A percentile compares a stretch with the other conserved stretches of the same genome.
These are phyloP conservation scores for Acrobasis repandana DNA, from an alignment of 2,888 invertebrate species.

Conservation along the genomic window DNA sequence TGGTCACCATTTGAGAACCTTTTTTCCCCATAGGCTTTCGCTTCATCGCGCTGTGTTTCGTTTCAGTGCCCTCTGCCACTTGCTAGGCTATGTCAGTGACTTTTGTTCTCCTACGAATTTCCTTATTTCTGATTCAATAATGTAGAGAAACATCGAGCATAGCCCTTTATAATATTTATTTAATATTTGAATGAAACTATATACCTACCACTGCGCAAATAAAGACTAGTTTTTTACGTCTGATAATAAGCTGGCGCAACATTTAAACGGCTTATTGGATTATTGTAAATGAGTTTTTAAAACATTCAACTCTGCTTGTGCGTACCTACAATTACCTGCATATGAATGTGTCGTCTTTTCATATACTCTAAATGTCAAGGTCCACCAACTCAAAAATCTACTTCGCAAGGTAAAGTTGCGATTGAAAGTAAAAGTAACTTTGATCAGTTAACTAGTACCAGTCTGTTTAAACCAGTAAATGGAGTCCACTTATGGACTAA, in stretches of 20 bases:
- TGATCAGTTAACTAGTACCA: conserved; percentile 17
- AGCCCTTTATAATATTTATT: too few species aligned
- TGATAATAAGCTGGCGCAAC: conserved; percentile 30
- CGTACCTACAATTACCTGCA: conserved; percentile 26
- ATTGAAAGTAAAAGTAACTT: conserved; percentile 46
- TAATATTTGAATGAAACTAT: too few species aligned
- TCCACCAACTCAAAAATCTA: conserved; percentile 43
- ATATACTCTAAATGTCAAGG: conserved; percentile 69
- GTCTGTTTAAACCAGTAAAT: conserved; percentile 1
- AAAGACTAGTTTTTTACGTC: neutral
- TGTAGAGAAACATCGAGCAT: too few species aligned
- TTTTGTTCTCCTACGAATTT: too few species aligned
- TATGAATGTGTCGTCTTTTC: conserved; percentile 55
- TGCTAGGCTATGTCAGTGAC: too few species aligned
- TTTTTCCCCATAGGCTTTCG: too few species aligned
- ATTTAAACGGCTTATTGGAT: conserved; percentile 44
- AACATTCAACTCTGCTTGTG: conserved; percentile 42
- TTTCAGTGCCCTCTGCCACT: too few species aligned
- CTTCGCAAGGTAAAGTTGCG: conserved; percentile 42
- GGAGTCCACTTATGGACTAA: neutral
- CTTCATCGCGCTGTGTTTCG: too few species aligned
- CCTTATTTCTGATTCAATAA: too few species aligned
- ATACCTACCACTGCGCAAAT: too few species aligned
- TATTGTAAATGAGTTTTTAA: conserved; percentile 42
- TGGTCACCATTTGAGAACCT: too few species aligned